phyloP scores from a whole-genome alignment of 2,888 invertebrate species.

The Tachina fera region DNA sequence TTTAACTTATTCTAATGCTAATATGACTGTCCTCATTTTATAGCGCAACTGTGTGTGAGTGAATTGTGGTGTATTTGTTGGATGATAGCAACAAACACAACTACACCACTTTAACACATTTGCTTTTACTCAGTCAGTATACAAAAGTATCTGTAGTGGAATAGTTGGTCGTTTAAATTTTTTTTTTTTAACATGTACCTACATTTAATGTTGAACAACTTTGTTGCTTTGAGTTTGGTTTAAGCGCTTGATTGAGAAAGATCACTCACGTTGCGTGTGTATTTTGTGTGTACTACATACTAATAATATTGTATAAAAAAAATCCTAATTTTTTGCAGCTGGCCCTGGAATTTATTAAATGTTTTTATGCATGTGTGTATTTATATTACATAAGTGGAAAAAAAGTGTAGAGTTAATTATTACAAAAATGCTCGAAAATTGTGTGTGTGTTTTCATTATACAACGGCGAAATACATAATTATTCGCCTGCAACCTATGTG shows the following conservation, averaged over 20 bases:
- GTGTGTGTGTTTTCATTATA: too few species aligned
- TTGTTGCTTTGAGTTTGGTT: conserved; percentile 60
- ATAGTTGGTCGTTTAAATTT: conserved; percentile 23
- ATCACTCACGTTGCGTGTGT: conserved; percentile 48
- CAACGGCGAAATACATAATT: conserved; percentile 67
- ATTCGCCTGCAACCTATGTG: conserved; percentile 82
- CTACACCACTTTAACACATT: conserved; percentile 20
- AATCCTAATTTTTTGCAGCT: conserved; percentile 42
- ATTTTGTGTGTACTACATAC: not conserved
- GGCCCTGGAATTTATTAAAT: conserved; percentile 49
- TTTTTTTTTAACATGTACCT: conserved; percentile 12
- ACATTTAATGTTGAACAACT: conserved; percentile 49
- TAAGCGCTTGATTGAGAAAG: conserved; percentile 45
- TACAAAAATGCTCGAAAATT: not conserved
- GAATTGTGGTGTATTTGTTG: conserved; percentile 19
- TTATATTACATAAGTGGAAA: conserved; percentile 13
- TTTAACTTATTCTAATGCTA: conserved; percentile 62
- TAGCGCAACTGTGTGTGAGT: conserved; percentile 43
- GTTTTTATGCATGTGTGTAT: not conserved
- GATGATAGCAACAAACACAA: conserved; percentile 40
- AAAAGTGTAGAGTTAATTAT: too few species aligned
- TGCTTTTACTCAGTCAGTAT: conserved; percentile 36
- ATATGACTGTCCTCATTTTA: conserved; percentile 66
- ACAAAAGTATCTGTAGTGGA: conserved; percentile 29
- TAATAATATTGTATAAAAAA: not conserved